These are phyloP conservation scores for Cataglyphis livida DNA, from an alignment of 2,888 invertebrate species.

Conservation along the genomic window DNA sequence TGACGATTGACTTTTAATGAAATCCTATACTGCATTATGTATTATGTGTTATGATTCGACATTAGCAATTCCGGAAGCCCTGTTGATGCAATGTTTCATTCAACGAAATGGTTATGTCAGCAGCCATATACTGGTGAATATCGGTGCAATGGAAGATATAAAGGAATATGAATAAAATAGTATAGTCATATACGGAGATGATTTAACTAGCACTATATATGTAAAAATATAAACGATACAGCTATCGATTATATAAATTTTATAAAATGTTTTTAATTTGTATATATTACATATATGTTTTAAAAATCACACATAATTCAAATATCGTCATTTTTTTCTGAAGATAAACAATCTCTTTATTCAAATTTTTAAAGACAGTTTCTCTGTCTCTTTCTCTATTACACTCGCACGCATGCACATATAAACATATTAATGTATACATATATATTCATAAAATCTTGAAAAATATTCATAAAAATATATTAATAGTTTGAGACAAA, in stretches of 20 bases:
- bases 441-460: neutral
- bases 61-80: constrained; percentile 7
- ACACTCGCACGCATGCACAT: neutral
- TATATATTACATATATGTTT: neutral
- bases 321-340: constrained; percentile 1
- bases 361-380: constrained; percentile 9
- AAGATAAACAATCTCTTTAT: neutral
- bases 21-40: constrained; percentile 37
- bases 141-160: constrained; percentile 10
- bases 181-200: constrained; percentile 9
- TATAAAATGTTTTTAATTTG: constrained; percentile 17
- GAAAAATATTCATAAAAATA: neutral
- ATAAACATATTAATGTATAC: too few relatives aligned
- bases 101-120: constrained; percentile 26
- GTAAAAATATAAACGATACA: constrained; percentile 19
- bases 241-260: constrained; percentile 17
- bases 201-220: neutral
- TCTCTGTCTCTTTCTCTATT: neutral
- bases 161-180: constrained; percentile 49
- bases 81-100: constrained; percentile 43
- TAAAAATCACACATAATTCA: neutral
- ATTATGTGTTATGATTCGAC: constrained; percentile 18
- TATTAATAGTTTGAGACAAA: neutral
- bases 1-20: constrained; percentile 18
- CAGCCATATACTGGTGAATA: neutral